A percentile compares a stretch with the other conserved stretches of the same genome.
Conservation (phyloP, 2,888 invertebrate genomes). For the Tridacna crocea region DNA sequence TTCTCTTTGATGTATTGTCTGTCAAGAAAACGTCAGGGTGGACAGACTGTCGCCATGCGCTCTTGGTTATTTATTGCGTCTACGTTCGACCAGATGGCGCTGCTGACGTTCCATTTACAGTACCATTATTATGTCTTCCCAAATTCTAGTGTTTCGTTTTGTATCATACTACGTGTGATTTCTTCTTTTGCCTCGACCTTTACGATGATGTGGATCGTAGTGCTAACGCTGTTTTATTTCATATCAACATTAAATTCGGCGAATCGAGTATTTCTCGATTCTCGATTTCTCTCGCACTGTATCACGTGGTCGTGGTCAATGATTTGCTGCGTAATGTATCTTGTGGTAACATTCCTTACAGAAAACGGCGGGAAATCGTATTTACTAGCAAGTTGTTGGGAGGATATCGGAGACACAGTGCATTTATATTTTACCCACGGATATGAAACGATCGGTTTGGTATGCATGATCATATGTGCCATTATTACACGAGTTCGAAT, state of each 20-base stretch:
- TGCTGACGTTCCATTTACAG: constrained; percentile 41
- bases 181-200: constrained; percentile 33
- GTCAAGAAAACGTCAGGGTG: constrained; percentile 27
- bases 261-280: constrained; percentile 44
- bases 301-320: constrained; percentile 48
- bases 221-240: constrained; percentile 37
- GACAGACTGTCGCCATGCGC: constrained; percentile 32
- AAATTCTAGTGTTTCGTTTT: constrained; percentile 17
- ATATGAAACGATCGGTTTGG: constrained; percentile 42
- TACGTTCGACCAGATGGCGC: constrained; percentile 41
- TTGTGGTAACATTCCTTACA: constrained; percentile 34
- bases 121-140: constrained; percentile 28
- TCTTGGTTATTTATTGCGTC: constrained; percentile 41
- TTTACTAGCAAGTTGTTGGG: constrained; percentile 35
- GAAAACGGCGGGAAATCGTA: constrained; percentile 14
- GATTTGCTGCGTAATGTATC: constrained; percentile 37
- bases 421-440: constrained; percentile 47
- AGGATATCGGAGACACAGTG: constrained; percentile 30
- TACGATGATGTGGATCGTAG: constrained; percentile 47
- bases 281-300: constrained; percentile 52
- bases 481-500: constrained; percentile 29
- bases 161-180: constrained; percentile 40
- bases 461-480: constrained; percentile 6
- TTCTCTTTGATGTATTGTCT: constrained; percentile 29
- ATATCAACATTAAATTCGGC: constrained; percentile 44